Evolutionary conservation across 2,113 vertebrate genomes (phyloP).

Genomic region (Centrocercus urophasianus): DNA sequence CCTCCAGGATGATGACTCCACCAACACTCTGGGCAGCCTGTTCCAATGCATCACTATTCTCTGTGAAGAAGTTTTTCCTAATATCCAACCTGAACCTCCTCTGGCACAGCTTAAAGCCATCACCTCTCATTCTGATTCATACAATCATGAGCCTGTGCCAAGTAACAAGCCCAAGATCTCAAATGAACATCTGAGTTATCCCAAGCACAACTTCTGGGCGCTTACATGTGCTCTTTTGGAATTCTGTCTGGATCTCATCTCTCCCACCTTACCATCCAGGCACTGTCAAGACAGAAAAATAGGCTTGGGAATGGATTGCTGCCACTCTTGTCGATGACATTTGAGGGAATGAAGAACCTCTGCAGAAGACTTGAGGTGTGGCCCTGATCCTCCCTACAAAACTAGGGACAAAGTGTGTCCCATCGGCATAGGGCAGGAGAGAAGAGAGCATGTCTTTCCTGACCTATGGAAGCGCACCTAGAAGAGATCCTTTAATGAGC

Average conservation of each 20-base stretch:
- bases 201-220: background rate
- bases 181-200: background rate
- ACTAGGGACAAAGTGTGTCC: accelerated
- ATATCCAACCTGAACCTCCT: too few relatives aligned
- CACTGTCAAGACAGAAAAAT: background rate
- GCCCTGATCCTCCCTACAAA: background rate
- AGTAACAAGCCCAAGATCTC: background rate
- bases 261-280: background rate
- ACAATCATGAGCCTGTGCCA: background rate
- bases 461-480: background rate
- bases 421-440: background rate
- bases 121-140: too few relatives aligned
- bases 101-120: too few relatives aligned
- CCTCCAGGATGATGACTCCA: too few relatives aligned
- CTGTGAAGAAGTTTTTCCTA: too few relatives aligned
- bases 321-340: background rate
- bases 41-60: too few relatives aligned
- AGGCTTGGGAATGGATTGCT: background rate
- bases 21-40: too few relatives aligned
- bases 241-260: background rate
- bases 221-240: background rate
- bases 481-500: background rate
- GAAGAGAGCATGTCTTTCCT: background rate
- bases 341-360: background rate
- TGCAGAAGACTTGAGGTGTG: background rate